Conservation (phyloP, 2,888 invertebrate species). For the Parnassius apollo region DNA sequence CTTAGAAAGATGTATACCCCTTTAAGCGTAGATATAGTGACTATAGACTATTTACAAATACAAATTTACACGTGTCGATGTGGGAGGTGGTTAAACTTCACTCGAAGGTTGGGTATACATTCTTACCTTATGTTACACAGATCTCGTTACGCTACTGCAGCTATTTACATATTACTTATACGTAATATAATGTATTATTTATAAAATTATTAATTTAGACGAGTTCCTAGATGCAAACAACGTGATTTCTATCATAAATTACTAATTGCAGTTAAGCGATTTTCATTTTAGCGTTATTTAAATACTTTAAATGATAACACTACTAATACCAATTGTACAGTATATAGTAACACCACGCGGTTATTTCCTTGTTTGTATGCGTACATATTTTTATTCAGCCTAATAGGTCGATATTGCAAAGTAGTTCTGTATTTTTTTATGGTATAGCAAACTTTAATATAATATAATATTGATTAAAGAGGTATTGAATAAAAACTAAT, state of each 20-base stretch:
- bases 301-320: slow-evolving; percentile 29
- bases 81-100: slow-evolving; percentile 67
- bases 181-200: neutral
- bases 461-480: no score
- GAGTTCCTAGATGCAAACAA: slow-evolving; percentile 37
- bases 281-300: slow-evolving; percentile 27
- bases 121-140: neutral
- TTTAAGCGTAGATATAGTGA: slow-evolving; percentile 1
- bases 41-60: slow-evolving; percentile 34
- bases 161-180: neutral
- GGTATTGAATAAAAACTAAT: no score
- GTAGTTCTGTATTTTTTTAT: neutral
- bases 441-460: no score
- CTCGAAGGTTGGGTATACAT: slow-evolving; percentile 26
- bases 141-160: neutral
- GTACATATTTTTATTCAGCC: neutral
- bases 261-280: slow-evolving; percentile 30
- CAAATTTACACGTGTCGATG: slow-evolving; percentile 48
- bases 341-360: slow-evolving; percentile 1
- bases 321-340: neutral
- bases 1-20: slow-evolving; percentile 6
- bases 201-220: slow-evolving; percentile 14
- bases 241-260: slow-evolving; percentile 43
- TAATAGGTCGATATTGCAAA: no score
- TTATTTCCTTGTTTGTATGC: slow-evolving; percentile 10